These are phyloP conservation scores for Synergus gifuensis DNA, from an alignment of 2,888 invertebrate genomes.

Conservation along the genomic window DNA sequence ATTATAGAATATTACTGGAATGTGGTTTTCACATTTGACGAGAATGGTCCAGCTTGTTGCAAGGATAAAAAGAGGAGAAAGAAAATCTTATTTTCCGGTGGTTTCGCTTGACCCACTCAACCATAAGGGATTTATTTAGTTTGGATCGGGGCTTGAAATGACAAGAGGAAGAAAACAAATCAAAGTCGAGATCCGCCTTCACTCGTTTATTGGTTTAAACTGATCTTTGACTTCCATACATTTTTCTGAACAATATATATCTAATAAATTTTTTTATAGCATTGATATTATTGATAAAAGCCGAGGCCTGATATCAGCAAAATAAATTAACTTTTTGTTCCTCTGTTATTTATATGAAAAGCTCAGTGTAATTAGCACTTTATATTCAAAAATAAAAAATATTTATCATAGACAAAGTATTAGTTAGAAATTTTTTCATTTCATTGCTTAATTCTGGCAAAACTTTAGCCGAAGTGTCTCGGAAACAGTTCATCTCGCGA, in stretches of 20 bases:
- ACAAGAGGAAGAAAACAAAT: constrained; percentile 32
- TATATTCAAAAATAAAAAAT: neutral
- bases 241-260: neutral
- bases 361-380: too few species aligned
- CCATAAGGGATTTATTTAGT: constrained; percentile 32
- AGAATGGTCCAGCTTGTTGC: neutral
- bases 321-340: too few species aligned
- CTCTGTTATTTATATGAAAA: too few species aligned
- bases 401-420: neutral
- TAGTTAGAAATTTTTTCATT: neutral
- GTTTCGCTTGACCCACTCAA: constrained; percentile 5
- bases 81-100: constrained; percentile 33
- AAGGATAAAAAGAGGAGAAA: neutral
- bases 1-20: neutral
- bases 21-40: neutral
- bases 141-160: neutral
- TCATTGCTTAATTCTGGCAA: neutral
- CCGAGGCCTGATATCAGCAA: too few species aligned
- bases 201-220: neutral
- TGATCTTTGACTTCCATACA: neutral
- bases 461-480: neutral
- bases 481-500: neutral
- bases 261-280: neutral
- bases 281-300: neutral
- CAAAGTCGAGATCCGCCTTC: constrained; percentile 1